phyloP scores from a whole-genome alignment of 35 echinoderm and acorn worm genomes.

The Acanthaster planci region DNA sequence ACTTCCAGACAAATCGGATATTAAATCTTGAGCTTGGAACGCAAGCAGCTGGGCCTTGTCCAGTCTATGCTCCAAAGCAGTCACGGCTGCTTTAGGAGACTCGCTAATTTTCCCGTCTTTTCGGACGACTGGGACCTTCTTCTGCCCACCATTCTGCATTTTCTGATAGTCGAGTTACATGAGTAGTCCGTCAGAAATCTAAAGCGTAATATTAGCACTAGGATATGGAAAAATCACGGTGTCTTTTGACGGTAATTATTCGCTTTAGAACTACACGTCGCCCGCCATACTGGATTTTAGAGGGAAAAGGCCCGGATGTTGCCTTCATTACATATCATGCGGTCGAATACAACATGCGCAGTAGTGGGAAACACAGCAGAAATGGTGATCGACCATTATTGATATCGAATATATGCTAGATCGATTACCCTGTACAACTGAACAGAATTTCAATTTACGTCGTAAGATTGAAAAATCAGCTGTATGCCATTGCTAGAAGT shows the following conservation, averaged over 20 bases:
- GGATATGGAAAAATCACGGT: constrained; percentile 8
- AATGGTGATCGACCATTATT: neutral
- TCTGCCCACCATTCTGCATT: constrained; percentile 98
- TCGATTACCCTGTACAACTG: neutral
- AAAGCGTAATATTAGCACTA: neutral
- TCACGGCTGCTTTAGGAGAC: constrained; percentile 40
- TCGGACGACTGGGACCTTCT: constrained; percentile 63
- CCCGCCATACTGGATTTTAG: constrained; percentile 52
- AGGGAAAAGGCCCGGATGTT: constrained; percentile 53
- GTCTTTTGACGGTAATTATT: constrained; percentile 29
- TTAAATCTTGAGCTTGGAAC: constrained; percentile 78
- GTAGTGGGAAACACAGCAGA: neutral
- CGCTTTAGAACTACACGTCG: constrained; percentile 44
- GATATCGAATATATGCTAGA: neutral
- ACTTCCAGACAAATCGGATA: constrained; percentile 88
- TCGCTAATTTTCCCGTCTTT: constrained; percentile 67
- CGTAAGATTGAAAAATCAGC: too few relatives aligned
- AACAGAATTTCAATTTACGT: too few relatives aligned
- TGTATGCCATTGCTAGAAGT: too few relatives aligned
- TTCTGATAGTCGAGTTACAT: constrained; percentile 66
- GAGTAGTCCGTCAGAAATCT: constrained; percentile 30
- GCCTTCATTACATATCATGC: constrained; percentile 37
- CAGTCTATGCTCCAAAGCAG: constrained; percentile 61
- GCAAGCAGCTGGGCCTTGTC: constrained; percentile 80
- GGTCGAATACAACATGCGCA: constrained; percentile 27